phyloP scores from a whole-genome alignment of 2,888 invertebrate species.

The Zygothrica quintamaculata region DNA sequence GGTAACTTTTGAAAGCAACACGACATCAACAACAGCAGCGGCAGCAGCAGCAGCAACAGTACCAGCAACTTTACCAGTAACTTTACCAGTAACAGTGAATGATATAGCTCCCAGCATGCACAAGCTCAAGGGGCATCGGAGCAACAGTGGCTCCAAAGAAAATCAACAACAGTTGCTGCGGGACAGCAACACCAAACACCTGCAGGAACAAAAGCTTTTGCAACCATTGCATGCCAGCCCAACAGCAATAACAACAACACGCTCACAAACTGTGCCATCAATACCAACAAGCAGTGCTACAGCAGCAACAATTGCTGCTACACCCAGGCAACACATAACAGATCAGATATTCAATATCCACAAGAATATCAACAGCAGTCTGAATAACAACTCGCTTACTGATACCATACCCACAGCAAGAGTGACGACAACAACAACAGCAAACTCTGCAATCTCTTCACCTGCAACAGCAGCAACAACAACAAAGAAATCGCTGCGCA shows the following conservation, averaged over 20 bases:
- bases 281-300: conserved; percentile 25
- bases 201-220: conserved; percentile 41
- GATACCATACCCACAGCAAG: conserved; percentile 48
- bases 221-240: conserved; percentile 16
- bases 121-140: conserved; percentile 51
- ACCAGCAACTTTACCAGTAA: conserved; percentile 43
- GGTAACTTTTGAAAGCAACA: conserved; percentile 33
- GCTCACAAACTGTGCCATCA: conserved; percentile 21
- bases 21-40: conserved; percentile 45
- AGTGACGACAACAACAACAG: conserved; percentile 22
- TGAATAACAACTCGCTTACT: conserved; percentile 66
- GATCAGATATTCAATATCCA: conserved; percentile 62
- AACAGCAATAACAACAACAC: conserved; percentile 34
- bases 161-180: conserved; percentile 45
- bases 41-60: conserved; percentile 30
- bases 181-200: conserved; percentile 40
- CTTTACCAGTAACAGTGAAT: conserved; percentile 43
- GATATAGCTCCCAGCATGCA: conserved; percentile 39
- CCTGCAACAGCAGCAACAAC: conserved; percentile 47
- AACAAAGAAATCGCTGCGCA: conserved; percentile 71
- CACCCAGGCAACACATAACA: conserved; percentile 48
- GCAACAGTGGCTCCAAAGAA: conserved; percentile 28
- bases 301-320: conserved; percentile 12
- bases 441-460: too few species aligned
- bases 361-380: conserved; percentile 65